phyloP scores from a whole-genome alignment of 2,888 invertebrate genomes.

The Drosophila greeni region DNA sequence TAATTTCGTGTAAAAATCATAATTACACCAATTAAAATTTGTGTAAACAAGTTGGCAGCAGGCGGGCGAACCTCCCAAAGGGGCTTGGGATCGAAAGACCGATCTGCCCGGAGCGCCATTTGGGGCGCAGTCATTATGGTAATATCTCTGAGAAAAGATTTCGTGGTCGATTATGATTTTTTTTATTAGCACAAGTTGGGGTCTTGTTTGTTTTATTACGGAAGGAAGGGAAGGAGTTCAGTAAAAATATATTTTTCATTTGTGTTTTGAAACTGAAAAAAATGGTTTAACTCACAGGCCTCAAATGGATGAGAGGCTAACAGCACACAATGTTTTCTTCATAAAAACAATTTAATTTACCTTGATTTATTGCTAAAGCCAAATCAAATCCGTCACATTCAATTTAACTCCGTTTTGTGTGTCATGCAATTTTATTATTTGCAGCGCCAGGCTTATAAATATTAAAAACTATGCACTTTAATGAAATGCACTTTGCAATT shows the following conservation, averaged over 20 bases:
- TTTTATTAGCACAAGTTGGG: slow-evolving; percentile 13
- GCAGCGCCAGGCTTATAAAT: neutral
- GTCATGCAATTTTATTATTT: slow-evolving; percentile 3
- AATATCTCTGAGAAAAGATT: slow-evolving; percentile 46
- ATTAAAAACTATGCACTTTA: neutral
- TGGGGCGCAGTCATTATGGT: slow-evolving; percentile 48
- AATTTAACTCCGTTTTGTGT: neutral
- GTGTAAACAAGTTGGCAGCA: slow-evolving; percentile 63
- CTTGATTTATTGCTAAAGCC: neutral
- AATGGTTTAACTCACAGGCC: no score
- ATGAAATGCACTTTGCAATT: slow-evolving; percentile 3
- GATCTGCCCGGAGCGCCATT: slow-evolving; percentile 49
- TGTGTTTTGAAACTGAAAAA: neutral
- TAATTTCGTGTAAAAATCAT: slow-evolving; percentile 70
- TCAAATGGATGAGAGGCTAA: no score
- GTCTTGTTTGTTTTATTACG: neutral
- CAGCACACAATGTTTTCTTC: neutral
- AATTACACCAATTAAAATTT: slow-evolving; percentile 70
- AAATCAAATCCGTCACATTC: neutral
- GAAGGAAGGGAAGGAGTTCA: neutral
- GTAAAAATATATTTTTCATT: neutral
- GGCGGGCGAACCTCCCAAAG: slow-evolving; percentile 9
- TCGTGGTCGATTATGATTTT: slow-evolving; percentile 34
- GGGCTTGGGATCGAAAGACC: slow-evolving; percentile 2
- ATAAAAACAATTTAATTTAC: slow-evolving; percentile 1